Conservation (phyloP, 2,888 invertebrate genomes). For the Pristionchus japonicus region DNA sequence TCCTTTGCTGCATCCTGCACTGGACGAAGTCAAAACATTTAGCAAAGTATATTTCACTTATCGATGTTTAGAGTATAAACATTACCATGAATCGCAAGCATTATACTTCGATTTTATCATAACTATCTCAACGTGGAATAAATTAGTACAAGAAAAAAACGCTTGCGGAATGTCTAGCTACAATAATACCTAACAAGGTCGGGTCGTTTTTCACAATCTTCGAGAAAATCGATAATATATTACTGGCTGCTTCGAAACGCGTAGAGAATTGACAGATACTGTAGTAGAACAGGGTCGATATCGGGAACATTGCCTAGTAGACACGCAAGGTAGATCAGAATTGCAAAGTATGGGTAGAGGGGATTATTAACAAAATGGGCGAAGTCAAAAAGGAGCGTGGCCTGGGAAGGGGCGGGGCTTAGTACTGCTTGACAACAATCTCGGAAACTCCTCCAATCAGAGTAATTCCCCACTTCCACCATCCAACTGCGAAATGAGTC, state of each 20-base stretch:
- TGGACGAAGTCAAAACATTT: too few species aligned
- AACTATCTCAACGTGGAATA: slow-evolving; percentile 17
- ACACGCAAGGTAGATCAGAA: slow-evolving; percentile 29
- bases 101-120: background rate
- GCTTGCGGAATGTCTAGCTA: slow-evolving; percentile 10
- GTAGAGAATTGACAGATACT: background rate
- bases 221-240: background rate
- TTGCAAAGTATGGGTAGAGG: background rate
- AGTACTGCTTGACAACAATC: slow-evolving; percentile 60
- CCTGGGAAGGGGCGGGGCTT: background rate
- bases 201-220: background rate
- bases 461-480: slow-evolving; percentile 71
- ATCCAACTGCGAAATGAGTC: slow-evolving; percentile 56
- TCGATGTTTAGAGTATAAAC: too few species aligned
- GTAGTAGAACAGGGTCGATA: background rate
- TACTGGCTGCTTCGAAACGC: slow-evolving; percentile 25
- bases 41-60: too few species aligned
- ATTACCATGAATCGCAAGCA: too few species aligned
- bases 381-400: background rate
- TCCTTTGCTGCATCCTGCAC: too few species aligned
- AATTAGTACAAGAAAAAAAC: slow-evolving; percentile 9
- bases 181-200: slow-evolving; percentile 18
- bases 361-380: background rate
- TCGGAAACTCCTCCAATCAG: slow-evolving; percentile 69
- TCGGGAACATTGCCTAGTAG: slow-evolving; percentile 14